Percentiles rank a stretch among this genome's conserved stretches.
phyloP scores from a whole-genome alignment of 2,797 vertebrate genomes.

The Linurgus olivaceus region DNA sequence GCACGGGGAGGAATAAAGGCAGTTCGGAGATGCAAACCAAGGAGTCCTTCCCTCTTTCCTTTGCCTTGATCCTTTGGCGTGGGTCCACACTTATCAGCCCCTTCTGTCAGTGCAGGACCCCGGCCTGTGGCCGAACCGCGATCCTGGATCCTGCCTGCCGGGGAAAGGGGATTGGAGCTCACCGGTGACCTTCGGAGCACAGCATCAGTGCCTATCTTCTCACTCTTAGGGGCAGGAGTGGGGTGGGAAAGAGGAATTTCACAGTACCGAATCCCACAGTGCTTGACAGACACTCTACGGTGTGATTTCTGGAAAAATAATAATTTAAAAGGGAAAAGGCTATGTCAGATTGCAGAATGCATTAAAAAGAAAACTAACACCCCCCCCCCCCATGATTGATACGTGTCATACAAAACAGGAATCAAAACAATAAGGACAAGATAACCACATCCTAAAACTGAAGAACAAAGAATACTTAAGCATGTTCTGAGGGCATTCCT shows the following conservation, averaged over 20 bases:
- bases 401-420: background rate
- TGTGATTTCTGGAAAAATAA: background rate
- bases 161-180: no score
- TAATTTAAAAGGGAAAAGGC: background rate
- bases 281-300: background rate
- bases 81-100: no score
- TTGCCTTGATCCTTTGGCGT: no score
- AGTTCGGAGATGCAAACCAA: no score
- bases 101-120: no score
- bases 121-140: no score
- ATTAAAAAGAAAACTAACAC: background rate
- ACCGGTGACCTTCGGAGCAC: no score
- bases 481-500: background rate
- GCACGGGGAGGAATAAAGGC: no score
- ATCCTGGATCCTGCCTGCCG: no score
- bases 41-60: no score
- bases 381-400: rapidly evolving
- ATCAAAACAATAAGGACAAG: background rate
- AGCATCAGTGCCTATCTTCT: background rate
- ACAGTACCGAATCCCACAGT: background rate
- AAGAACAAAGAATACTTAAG: background rate
- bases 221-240: background rate
- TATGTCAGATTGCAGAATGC: background rate
- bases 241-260: background rate
- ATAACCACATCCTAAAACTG: background rate